Conservation (phyloP, 1,140 invertebrate species). For the Euwallacea fornicatus region DNA sequence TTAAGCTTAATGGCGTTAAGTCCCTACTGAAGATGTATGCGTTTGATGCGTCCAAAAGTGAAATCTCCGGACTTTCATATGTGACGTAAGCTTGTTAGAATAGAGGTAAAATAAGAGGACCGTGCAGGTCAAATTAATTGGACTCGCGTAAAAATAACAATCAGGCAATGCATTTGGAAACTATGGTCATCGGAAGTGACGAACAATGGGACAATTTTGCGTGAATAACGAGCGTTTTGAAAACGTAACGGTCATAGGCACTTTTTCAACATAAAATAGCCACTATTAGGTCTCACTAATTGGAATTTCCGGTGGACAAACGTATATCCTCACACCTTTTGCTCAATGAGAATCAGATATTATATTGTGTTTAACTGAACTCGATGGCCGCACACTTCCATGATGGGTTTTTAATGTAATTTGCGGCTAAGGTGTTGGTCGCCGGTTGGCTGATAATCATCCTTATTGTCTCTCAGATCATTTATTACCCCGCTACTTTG, state of each 20-base stretch:
- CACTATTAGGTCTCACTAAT: slow-evolving; percentile 27
- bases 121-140: slow-evolving; percentile 29
- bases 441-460: too few species aligned
- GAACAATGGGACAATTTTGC: slow-evolving; percentile 30
- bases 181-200: slow-evolving; percentile 30
- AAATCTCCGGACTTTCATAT: too few species aligned
- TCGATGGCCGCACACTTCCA: slow-evolving; percentile 1
- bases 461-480: neutral
- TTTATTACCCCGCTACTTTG: neutral
- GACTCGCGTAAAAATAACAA: slow-evolving; percentile 27
- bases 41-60: too few species aligned
- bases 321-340: slow-evolving; percentile 30
- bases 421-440: slow-evolving; percentile 16
- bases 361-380: slow-evolving; percentile 28
- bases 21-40: too few species aligned
- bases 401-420: slow-evolving; percentile 34
- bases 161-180: slow-evolving; percentile 24
- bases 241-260: slow-evolving; percentile 31
- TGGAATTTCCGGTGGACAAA: slow-evolving; percentile 23
- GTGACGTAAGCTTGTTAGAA: too few species aligned
- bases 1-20: too few species aligned
- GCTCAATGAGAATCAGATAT: slow-evolving; percentile 24
- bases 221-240: slow-evolving; percentile 35
- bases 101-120: neutral
- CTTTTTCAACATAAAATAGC: slow-evolving; percentile 28